Conservation (phyloP, 2,888 invertebrate genomes). For the Lepidonotus clava region DNA sequence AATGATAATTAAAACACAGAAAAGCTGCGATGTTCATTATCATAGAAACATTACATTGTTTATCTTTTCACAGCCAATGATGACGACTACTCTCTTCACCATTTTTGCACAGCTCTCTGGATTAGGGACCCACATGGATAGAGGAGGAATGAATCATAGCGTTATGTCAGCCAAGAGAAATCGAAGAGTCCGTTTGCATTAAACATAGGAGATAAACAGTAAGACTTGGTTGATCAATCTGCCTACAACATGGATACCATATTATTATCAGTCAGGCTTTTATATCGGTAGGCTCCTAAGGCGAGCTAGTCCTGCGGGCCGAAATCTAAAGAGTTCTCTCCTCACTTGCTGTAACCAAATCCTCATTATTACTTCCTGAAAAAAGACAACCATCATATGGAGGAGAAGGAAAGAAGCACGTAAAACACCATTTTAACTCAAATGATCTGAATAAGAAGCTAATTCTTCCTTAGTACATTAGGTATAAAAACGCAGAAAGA, state of each 20-base stretch:
- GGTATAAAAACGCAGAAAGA: no score
- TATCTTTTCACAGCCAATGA: no score
- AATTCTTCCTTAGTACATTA: no score
- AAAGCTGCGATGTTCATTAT: neutral
- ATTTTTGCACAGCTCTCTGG: no score
- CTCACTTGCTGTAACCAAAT: neutral
- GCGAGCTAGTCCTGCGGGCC: neutral
- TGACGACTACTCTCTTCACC: no score
- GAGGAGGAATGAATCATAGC: neutral
- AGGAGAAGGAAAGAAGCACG: no score
- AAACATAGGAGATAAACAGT: neutral
- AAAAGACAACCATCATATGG: neutral
- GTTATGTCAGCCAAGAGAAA: conserved; percentile 6
- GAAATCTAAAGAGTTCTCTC: neutral
- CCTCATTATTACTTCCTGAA: neutral
- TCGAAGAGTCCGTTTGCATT: conserved; percentile 2
- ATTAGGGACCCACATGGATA: neutral
- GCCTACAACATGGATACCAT: conserved; percentile 8
- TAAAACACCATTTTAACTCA: no score
- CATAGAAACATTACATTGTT: no score
- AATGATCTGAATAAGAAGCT: no score
- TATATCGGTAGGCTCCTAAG: neutral
- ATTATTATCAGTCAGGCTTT: neutral
- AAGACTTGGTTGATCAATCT: neutral
- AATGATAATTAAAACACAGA: neutral